phyloP scores from a whole-genome alignment of 2,113 vertebrate species.

The Rhizomys pruinosus region DNA sequence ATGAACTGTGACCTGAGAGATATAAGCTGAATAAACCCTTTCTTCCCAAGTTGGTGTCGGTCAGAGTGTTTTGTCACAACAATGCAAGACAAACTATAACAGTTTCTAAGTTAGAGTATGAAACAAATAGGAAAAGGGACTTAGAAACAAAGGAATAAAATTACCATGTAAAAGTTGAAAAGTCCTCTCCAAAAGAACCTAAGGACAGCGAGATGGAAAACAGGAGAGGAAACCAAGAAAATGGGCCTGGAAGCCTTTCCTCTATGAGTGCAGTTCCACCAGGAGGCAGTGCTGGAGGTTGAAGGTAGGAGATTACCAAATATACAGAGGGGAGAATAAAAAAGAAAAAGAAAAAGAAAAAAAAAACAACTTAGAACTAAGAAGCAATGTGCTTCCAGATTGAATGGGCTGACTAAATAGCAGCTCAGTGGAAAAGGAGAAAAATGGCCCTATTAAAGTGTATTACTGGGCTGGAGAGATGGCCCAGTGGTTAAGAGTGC shows the following conservation, averaged over 20 bases:
- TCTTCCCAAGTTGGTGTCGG: too few relatives aligned
- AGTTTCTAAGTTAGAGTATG: not conserved
- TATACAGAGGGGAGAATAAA: not conserved
- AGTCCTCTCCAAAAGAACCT: not conserved
- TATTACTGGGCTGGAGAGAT: too few relatives aligned
- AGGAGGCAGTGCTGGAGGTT: not conserved
- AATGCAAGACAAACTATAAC: too few relatives aligned
- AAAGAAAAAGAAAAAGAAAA: not conserved
- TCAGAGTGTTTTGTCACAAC: too few relatives aligned
- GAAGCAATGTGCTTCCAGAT: not conserved
- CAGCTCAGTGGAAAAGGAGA: not conserved
- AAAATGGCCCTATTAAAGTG: too few relatives aligned
- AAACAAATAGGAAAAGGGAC: not conserved
- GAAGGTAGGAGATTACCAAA: not conserved
- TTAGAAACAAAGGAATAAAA: not conserved
- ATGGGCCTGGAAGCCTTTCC: not conserved
- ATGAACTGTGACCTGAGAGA: too few relatives aligned
- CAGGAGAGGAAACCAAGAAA: not conserved
- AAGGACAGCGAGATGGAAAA: not conserved
- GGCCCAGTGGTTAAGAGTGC: too few relatives aligned
- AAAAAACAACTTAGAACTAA: not conserved
- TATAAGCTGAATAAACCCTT: too few relatives aligned
- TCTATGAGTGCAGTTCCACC: not conserved
- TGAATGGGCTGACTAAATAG: not conserved
- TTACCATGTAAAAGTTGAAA: too few relatives aligned